Conservation (phyloP, 1,140 invertebrate species). For the Philaenus spumarius region DNA sequence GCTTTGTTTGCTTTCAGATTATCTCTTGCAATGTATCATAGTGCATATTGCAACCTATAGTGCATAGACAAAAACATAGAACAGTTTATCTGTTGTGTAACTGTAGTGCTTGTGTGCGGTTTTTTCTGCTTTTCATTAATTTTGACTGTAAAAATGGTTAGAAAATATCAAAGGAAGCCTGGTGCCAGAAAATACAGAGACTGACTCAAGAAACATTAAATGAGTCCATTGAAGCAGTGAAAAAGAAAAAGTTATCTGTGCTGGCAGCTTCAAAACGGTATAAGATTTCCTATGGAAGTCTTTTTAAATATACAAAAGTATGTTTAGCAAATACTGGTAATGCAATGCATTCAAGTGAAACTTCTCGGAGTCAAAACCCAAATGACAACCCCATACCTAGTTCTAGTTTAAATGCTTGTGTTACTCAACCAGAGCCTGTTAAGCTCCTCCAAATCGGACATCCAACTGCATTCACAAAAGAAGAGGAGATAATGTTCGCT, state of each 20-base stretch:
- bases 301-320: background rate
- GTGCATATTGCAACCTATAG: background rate
- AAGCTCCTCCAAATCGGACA: no score
- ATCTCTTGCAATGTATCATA: background rate
- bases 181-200: background rate
- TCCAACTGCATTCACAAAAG: no score
- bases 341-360: background rate
- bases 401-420: no score
- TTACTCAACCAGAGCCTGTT: no score
- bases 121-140: background rate
- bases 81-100: no score
- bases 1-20: background rate
- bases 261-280: background rate
- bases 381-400: background rate
- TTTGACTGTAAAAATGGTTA: slow-evolving; percentile 1
- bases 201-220: background rate
- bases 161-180: background rate
- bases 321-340: background rate
- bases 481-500: background rate
- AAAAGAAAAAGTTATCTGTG: background rate
- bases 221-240: background rate
- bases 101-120: no score
- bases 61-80: no score
- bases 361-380: background rate
- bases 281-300: background rate